Percentiles rank a stretch among this genome's conserved stretches.
Evolutionary conservation across 1,140 invertebrate species (phyloP).

Genomic region (Drosophila simulans): DNA sequence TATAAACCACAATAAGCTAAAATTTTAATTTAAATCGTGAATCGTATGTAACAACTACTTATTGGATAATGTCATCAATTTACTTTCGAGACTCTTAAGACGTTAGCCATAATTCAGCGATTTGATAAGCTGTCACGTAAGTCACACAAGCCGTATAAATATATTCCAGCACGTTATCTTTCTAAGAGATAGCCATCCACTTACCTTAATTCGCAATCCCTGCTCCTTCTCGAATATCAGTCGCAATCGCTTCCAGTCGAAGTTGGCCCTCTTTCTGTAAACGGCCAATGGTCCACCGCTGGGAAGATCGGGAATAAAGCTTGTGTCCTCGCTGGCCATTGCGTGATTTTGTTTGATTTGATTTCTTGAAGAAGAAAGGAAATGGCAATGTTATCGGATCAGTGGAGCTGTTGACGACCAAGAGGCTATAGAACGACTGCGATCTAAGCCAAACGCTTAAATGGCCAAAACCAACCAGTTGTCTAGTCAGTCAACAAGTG

Average conservation of each 20-base stretch:
- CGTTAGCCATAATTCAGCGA: background rate
- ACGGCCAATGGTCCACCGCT: constrained; percentile 88
- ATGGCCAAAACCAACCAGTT: background rate
- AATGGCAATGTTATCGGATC: background rate
- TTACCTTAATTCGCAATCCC: constrained; percentile 90
- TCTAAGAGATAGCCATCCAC: constrained; percentile 10
- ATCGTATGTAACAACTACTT: background rate
- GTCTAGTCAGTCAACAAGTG: constrained; percentile 7
- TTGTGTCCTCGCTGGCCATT: constrained; percentile 68
- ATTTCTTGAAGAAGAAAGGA: constrained; percentile 1
- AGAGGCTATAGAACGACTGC: constrained; percentile 8
- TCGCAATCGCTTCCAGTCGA: constrained; percentile 92
- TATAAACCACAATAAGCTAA: too few species aligned
- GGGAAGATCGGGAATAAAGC: constrained; percentile 87
- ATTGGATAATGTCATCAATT: background rate
- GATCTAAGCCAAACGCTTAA: background rate
- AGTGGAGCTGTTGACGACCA: constrained; percentile 8
- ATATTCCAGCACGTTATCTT: background rate
- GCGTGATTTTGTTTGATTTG: constrained; percentile 19
- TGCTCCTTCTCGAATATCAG: constrained; percentile 90
- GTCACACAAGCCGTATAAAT: background rate
- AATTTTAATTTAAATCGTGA: too few species aligned
- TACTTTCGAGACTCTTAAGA: background rate
- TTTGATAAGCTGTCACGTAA: background rate
- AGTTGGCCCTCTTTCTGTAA: constrained; percentile 90